Evolutionary conservation across 2,797 vertebrate genomes (phyloP).

Genomic region (Alectoris magna): DNA sequence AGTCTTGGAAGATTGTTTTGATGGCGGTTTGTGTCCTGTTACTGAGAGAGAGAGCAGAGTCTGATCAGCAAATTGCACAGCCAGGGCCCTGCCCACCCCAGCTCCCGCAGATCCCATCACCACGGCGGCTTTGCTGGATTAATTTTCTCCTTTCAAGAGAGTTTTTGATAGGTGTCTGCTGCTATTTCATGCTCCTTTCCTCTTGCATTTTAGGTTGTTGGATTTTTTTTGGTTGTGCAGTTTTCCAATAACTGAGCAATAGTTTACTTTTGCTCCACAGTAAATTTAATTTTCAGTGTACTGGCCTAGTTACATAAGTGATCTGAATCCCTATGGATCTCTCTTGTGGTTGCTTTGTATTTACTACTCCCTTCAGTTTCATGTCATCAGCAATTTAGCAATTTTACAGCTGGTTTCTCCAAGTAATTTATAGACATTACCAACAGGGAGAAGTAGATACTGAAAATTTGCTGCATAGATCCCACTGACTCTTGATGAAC

Average conservation of each 20-base stretch:
- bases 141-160: neutral
- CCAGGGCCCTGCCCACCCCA: neutral
- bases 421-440: slow-evolving; percentile 65
- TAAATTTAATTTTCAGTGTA: slow-evolving; percentile 40
- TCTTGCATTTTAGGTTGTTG: neutral
- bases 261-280: neutral
- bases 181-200: neutral
- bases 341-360: slow-evolving; percentile 69
- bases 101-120: accelerated
- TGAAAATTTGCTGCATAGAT: slow-evolving; percentile 48
- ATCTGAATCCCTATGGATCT: slow-evolving; percentile 52
- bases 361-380: slow-evolving; percentile 72
- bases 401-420: slow-evolving; percentile 60
- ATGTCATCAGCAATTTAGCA: slow-evolving; percentile 70
- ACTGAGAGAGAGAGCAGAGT: neutral
- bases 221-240: neutral
- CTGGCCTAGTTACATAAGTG: slow-evolving; percentile 75
- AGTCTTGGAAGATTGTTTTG: neutral
- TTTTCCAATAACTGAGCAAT: slow-evolving; percentile 52
- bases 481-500: slow-evolving; percentile 25
- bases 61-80: neutral
- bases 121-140: neutral
- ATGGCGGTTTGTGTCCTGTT: neutral
- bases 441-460: slow-evolving; percentile 46
- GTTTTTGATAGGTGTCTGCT: neutral